Evolutionary conservation across 2,797 vertebrate species (phyloP).

Genomic region (Lindbergichthys nudifrons): DNA sequence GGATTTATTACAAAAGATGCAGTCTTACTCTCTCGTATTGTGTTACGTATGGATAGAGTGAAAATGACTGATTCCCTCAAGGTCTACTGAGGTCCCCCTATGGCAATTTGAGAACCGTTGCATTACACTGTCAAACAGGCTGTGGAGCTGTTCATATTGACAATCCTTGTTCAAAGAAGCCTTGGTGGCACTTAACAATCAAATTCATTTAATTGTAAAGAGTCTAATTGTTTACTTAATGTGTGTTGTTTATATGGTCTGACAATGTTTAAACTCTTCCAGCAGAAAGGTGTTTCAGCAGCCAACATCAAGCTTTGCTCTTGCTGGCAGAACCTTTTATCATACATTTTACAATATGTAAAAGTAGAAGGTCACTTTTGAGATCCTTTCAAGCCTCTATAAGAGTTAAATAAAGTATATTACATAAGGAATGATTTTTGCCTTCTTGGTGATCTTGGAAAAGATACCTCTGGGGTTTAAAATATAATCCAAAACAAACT

Average conservation of each 20-base stretch:
- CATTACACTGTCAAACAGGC: neutral
- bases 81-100: too few relatives aligned
- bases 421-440: conserved; percentile 18
- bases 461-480: conserved; percentile 18
- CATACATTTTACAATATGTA: conserved; percentile 17
- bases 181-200: neutral
- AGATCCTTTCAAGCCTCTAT: conserved; percentile 17
- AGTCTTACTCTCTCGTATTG: too few relatives aligned
- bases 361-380: conserved; percentile 25
- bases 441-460: conserved; percentile 28
- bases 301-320: conserved; percentile 10
- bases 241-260: neutral
- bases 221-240: neutral
- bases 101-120: too few relatives aligned
- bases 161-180: neutral
- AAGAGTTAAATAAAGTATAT: conserved; percentile 9
- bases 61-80: too few relatives aligned
- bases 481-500: conserved; percentile 32
- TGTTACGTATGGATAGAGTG: too few relatives aligned
- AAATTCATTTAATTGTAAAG: conserved; percentile 11
- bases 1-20: too few relatives aligned
- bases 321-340: conserved; percentile 17
- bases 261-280: conserved; percentile 12
- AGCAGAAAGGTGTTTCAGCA: neutral
- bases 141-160: conserved; percentile 1